Percentiles rank a stretch among this genome's conserved stretches.
Conservation (phyloP, 2,888 invertebrate species). For the Harpagoxenus sublaevis region DNA sequence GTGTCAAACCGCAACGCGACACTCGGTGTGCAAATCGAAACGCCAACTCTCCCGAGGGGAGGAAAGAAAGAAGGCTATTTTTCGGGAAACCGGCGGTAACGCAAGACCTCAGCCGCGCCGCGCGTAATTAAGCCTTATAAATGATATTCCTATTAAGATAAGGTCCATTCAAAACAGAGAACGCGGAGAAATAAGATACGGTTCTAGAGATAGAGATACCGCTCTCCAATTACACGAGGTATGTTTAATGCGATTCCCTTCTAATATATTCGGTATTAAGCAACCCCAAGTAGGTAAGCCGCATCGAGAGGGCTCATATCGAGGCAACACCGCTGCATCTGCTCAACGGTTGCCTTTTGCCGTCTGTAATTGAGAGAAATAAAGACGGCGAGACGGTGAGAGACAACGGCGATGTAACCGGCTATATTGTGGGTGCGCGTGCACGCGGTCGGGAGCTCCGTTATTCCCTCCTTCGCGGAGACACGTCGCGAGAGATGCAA, state of each 20-base stretch:
- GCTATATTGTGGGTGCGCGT: slow-evolving; percentile 21
- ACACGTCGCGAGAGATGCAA: slow-evolving; percentile 6
- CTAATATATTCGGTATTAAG: slow-evolving; percentile 10
- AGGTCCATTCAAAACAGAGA: background rate
- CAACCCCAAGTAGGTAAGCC: background rate
- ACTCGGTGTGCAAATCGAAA: slow-evolving; percentile 16
- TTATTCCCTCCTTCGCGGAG: slow-evolving; percentile 22
- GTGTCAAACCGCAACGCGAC: slow-evolving; percentile 64
- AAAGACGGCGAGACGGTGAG: background rate
- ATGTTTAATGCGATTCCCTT: background rate
- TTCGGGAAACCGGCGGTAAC: background rate
- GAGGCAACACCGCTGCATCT: background rate
- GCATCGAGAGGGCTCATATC: background rate
- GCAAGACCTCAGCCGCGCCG: background rate
- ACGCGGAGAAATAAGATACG: background rate
- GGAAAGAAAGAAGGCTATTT: background rate
- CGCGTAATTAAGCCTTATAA: background rate
- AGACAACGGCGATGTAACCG: background rate
- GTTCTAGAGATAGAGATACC: background rate
- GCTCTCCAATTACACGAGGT: background rate
- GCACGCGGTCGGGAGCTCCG: slow-evolving; percentile 1
- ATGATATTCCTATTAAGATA: slow-evolving; percentile 17
- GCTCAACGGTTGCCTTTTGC: background rate
- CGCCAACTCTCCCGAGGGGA: background rate
- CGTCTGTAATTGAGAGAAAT: background rate